A percentile compares a stretch with the other conserved stretches of the same genome.
Evolutionary conservation across 2,888 invertebrate species (phyloP).

Genomic region (Cordilura impudica): DNA sequence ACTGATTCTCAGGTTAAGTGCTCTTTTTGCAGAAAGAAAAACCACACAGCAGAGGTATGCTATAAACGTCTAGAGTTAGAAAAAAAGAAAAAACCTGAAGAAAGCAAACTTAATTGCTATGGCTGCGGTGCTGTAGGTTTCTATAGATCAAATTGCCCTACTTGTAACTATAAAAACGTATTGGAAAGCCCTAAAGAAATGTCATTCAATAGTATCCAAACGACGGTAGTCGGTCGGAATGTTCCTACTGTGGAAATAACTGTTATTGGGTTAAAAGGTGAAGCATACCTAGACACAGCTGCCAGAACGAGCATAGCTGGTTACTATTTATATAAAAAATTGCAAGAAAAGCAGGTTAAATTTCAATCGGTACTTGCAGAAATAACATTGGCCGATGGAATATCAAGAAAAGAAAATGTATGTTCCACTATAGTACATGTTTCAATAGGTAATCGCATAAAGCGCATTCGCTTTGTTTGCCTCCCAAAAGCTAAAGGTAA

Average conservation of each 20-base stretch:
- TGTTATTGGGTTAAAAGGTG: constrained; percentile 41
- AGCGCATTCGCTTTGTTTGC: constrained; percentile 61
- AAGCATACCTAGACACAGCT: constrained; percentile 55
- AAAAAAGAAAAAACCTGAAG: constrained; percentile 11
- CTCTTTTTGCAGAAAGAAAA: constrained; percentile 26
- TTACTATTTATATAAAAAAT: constrained; percentile 31
- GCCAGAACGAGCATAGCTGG: constrained; percentile 59
- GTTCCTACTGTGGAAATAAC: constrained; percentile 51
- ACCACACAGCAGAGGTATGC: constrained; percentile 33
- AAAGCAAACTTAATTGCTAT: constrained; percentile 25
- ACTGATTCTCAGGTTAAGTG: neutral
- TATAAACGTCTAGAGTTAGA: constrained; percentile 12
- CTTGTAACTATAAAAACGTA: constrained; percentile 25
- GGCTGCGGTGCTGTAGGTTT: constrained; percentile 29
- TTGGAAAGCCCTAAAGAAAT: neutral
- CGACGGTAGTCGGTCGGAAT: constrained; percentile 36
- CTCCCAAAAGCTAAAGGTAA: constrained; percentile 35
- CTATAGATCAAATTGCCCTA: constrained; percentile 33
- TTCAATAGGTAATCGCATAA: constrained; percentile 30
- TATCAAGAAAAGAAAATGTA: constrained; percentile 20
- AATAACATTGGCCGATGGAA: constrained; percentile 54
- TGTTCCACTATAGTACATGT: constrained; percentile 34
- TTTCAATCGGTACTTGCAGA: constrained; percentile 46
- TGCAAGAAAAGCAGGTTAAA: constrained; percentile 21
- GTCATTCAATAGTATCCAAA: constrained; percentile 29